These are phyloP conservation scores for Homalodisca vitripennis DNA, from an alignment of 1,140 invertebrate species.

Conservation along the genomic window DNA sequence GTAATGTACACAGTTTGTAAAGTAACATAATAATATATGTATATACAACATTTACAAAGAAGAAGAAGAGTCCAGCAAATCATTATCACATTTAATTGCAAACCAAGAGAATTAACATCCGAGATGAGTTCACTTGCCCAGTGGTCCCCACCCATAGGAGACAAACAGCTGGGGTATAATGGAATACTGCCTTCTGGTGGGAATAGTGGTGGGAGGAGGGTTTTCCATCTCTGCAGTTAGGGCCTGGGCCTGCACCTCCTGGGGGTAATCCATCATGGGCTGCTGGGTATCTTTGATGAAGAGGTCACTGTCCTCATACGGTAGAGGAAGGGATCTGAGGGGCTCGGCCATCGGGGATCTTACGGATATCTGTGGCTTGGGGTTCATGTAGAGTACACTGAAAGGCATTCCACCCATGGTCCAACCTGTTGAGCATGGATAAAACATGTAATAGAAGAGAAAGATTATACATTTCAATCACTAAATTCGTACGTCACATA, in stretches of 20 bases:
- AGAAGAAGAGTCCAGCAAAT: no score
- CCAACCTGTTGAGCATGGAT: no score
- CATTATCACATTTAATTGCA: no score
- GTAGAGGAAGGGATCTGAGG: background rate
- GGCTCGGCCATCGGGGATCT: slow-evolving; percentile 13
- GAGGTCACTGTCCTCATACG: background rate
- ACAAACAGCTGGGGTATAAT: slow-evolving; percentile 54
- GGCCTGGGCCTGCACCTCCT: slow-evolving; percentile 12
- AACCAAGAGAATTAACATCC: no score
- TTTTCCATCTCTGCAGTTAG: background rate
- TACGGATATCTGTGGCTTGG: slow-evolving; percentile 24
- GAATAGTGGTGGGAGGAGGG: background rate
- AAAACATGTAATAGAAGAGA: no score
- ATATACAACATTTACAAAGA: no score
- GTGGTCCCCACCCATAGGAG: slow-evolving; percentile 50
- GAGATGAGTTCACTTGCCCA: slow-evolving; percentile 29
- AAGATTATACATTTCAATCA: no score
- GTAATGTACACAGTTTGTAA: no score
- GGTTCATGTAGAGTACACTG: slow-evolving; percentile 50
- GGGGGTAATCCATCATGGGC: background rate
- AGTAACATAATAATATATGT: no score
- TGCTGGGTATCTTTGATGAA: background rate
- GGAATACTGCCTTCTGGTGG: slow-evolving; percentile 45
- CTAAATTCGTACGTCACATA: no score
- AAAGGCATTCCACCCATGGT: slow-evolving; percentile 49